Evolutionary conservation across 2,888 invertebrate genomes (phyloP).

Genomic region (Drosophila neonasuta): DNA sequence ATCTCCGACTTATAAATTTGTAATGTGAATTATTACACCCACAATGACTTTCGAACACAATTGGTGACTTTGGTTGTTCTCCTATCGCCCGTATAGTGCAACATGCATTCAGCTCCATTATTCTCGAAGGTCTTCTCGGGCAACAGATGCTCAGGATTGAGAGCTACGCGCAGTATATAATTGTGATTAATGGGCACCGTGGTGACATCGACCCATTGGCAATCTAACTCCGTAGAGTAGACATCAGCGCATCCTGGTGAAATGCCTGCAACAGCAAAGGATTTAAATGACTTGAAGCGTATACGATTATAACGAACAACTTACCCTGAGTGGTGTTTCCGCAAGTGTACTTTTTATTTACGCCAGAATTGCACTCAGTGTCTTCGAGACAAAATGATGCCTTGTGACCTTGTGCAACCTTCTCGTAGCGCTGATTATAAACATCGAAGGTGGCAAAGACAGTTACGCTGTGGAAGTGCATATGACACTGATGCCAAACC

Average conservation of each 20-base stretch:
- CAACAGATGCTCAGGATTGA: conserved; percentile 77
- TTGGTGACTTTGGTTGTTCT: conserved; percentile 65
- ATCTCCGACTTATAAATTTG: neutral
- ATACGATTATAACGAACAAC: neutral
- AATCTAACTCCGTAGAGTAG: conserved; percentile 70
- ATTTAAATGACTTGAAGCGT: neutral
- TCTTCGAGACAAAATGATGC: conserved; percentile 79
- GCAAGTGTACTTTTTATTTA: conserved; percentile 61
- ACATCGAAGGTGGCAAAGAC: conserved; percentile 78
- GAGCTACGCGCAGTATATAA: conserved; percentile 74
- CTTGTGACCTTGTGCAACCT: conserved; percentile 78
- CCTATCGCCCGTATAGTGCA: conserved; percentile 70
- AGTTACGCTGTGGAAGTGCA: conserved; percentile 78
- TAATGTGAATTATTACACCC: conserved; percentile 29
- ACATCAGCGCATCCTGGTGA: conserved; percentile 74
- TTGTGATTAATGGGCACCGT: conserved; percentile 63
- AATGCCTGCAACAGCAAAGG: conserved; percentile 57
- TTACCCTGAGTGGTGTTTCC: conserved; percentile 76
- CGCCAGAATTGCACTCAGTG: conserved; percentile 62
- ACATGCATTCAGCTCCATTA: conserved; percentile 74
- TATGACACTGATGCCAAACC: conserved; percentile 79
- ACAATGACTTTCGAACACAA: conserved; percentile 60
- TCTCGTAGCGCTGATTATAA: conserved; percentile 65
- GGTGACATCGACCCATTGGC: conserved; percentile 80
- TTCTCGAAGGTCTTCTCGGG: conserved; percentile 77